Evolutionary conservation across 2,888 invertebrate species (phyloP), one percentile per base, ranked within the genome.

Genomic region (Drosophila diplacantha): DNA sequence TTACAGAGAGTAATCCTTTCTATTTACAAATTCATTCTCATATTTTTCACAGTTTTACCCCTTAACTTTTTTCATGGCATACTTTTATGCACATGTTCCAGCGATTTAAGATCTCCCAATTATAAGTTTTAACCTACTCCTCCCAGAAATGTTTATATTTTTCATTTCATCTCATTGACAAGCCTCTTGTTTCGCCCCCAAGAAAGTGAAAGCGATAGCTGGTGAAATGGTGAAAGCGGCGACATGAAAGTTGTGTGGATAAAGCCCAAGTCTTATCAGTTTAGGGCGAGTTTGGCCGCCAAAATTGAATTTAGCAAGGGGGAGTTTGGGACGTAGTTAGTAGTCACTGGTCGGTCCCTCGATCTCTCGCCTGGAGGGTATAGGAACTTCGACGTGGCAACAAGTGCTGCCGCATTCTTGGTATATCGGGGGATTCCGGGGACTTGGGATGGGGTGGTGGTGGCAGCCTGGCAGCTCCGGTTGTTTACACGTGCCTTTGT

Each of bases 401-500:
- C 69, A 66, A 69, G 66, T 66, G 70, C 38, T 37, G 20, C 37
- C 52, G 43, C 69, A 52, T 58, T 69, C 63, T 75, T 77, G 81
- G 66, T 73, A 70, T 75, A 79, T 69, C 80, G 79, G 55, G 47
- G 71, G 62, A 57, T 35, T 16, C 20, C 43, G 18, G 38, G 22
- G 34, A 50, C 29, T 26, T 22, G 20, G 52, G 24, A 9, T 3
- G 18, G 12, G 50, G 64, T 22, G 22, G 39, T 8, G 20, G 49
- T 37, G 66, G 61, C 7, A 62, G 59, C 68, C 79, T 75, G 66
- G 61, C 78, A 69, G 79, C 70, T 73, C 69, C 71, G 69, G 73
- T 81, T 81, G 80, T 81, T 81, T 81, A 81, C 80, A 82, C 82
- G 84, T 81, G 80, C 78, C 83, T 79, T 81, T 83, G 77, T 76